These are phyloP conservation scores for Drosophila mulleri DNA, from an alignment of 2,888 invertebrate genomes.

Conservation along the genomic window DNA sequence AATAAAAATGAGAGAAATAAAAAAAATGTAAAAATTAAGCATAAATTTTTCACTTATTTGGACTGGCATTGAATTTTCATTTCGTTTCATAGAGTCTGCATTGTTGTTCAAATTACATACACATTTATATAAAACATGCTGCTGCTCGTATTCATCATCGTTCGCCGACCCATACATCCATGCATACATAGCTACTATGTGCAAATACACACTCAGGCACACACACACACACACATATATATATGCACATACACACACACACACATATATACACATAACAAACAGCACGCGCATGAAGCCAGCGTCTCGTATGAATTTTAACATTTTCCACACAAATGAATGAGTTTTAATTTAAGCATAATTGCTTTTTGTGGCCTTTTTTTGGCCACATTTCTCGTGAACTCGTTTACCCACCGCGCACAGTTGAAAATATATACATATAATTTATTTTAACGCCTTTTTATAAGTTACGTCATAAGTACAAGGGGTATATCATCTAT, in stretches of 20 bases:
- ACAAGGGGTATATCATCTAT: conserved; percentile 18
- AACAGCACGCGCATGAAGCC: conserved; percentile 32
- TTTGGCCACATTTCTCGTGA: conserved; percentile 44
- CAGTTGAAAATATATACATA: conserved; percentile 15
- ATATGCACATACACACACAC: conserved; percentile 17
- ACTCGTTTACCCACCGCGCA: conserved; percentile 19
- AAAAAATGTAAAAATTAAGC: conserved; percentile 42
- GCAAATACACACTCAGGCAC: conserved; percentile 6
- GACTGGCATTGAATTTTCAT: conserved; percentile 72
- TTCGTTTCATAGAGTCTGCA: conserved; percentile 56
- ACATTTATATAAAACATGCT: conserved; percentile 5
- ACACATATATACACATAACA: conserved; percentile 18
- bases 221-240: conserved; percentile 12
- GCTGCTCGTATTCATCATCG: conserved; percentile 30
- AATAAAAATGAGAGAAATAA: not conserved
- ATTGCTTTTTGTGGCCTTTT: conserved; percentile 75
- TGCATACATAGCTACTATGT: conserved; percentile 14
- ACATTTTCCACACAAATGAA: conserved; percentile 74
- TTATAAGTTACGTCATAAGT: conserved; percentile 20
- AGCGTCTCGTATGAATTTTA: conserved; percentile 67
- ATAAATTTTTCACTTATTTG: conserved; percentile 75
- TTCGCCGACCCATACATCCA: conserved; percentile 13
- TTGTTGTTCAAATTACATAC: conserved; percentile 36
- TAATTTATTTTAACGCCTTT: conserved; percentile 41
- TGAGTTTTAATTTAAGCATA: conserved; percentile 82